Conservation (phyloP, 2,888 invertebrate genomes). For the Rhorus exstirpatorius region DNA sequence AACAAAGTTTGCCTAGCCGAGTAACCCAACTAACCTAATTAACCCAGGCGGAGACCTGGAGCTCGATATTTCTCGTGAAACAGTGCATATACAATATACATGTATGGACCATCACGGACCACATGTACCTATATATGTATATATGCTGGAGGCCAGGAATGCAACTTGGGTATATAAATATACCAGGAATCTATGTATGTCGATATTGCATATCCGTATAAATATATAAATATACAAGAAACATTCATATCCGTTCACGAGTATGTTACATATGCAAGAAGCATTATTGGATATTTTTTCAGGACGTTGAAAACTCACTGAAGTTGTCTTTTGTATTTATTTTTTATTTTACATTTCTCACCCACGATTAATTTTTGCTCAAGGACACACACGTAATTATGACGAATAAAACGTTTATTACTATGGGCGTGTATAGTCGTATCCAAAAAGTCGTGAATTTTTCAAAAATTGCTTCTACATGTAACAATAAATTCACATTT, state of each 20-base stretch:
- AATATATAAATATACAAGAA: too few species aligned
- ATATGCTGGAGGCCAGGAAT: conserved; percentile 40
- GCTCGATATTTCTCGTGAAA: conserved; percentile 64
- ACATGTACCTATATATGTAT: conserved; percentile 55
- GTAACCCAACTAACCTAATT: conserved; percentile 74
- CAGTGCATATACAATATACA: conserved; percentile 50
- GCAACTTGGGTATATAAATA: background rate
- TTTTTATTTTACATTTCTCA: background rate
- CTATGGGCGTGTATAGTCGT: too few species aligned
- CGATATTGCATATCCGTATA: too few species aligned
- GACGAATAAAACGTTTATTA: too few species aligned
- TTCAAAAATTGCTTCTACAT: too few species aligned
- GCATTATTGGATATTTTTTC: too few species aligned
- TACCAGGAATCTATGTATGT: background rate
- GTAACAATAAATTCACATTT: too few species aligned
- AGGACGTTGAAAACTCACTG: too few species aligned
- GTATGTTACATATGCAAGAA: too few species aligned
- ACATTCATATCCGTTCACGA: too few species aligned
- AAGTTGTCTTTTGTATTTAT: too few species aligned
- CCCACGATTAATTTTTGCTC: background rate
- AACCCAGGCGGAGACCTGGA: conserved; percentile 67
- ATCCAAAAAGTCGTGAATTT: too few species aligned
- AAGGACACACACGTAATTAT: background rate
- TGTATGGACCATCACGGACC: conserved; percentile 64
- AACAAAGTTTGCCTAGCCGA: conserved; percentile 76